Conservation (phyloP, 2,113 vertebrate species). For the Neofelis nebulosa region DNA sequence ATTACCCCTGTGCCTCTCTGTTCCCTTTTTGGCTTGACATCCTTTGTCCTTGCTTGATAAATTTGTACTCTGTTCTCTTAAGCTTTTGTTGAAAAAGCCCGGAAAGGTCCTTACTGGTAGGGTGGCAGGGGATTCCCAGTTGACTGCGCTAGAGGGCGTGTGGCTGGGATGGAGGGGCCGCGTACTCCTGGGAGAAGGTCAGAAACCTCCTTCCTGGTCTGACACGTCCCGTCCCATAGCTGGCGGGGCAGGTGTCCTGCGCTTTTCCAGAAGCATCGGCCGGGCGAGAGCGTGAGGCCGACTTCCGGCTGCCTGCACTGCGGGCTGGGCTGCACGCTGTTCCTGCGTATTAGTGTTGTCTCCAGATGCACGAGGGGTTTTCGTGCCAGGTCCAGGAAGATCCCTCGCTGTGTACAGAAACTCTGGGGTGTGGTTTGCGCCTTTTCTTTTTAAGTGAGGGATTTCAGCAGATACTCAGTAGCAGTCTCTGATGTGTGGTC, state of each 20-base stretch:
- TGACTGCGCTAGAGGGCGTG: background rate
- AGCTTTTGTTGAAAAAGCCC: background rate
- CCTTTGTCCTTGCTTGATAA: background rate
- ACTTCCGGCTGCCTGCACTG: rapidly evolving
- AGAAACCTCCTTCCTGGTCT: background rate
- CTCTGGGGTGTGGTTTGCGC: background rate
- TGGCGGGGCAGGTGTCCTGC: rapidly evolving
- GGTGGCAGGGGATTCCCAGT: background rate
- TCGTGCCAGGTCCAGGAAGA: background rate
- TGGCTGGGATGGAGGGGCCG: background rate
- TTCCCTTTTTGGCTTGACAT: background rate
- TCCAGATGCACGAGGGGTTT: background rate
- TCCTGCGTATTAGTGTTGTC: background rate
- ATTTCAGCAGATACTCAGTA: background rate
- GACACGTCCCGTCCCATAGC: rapidly evolving
- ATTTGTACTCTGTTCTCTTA: background rate
- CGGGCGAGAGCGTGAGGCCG: rapidly evolving
- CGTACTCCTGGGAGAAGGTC: background rate
- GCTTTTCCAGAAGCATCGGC: background rate
- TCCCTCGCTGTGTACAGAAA: background rate
- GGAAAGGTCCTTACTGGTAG: too few relatives aligned
- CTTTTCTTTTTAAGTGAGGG: background rate
- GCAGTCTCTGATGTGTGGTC: background rate
- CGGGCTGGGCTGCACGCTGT: rapidly evolving
- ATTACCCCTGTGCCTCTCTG: background rate